Conservation (phyloP, 2,113 vertebrate species). For the Pangasianodon hypophthalmus region DNA sequence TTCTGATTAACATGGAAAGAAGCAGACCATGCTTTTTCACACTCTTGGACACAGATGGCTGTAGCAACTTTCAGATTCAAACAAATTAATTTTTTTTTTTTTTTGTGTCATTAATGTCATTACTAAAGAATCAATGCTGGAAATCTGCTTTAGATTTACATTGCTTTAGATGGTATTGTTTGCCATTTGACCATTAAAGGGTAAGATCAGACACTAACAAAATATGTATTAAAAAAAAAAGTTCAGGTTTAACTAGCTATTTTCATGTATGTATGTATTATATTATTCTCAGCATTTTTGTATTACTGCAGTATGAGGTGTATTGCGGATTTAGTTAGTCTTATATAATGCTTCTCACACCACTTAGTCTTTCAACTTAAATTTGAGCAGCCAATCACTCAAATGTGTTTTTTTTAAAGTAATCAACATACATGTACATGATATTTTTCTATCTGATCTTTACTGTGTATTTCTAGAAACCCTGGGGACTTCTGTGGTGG, state of each 20-base stretch:
- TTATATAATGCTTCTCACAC: not conserved
- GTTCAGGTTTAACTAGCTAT: not conserved
- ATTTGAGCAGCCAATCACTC: not conserved
- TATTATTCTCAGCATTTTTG: not conserved
- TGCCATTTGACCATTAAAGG: not conserved
- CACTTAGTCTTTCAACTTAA: not conserved
- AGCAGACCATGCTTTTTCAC: too few species aligned
- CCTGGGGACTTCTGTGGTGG: not conserved
- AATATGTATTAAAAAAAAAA: not conserved
- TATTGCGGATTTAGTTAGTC: not conserved
- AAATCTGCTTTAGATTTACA: not conserved
- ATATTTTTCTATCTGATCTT: slow-evolving; percentile 6
- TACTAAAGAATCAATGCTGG: not conserved
- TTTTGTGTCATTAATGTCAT: not conserved
- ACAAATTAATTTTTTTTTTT: not conserved
- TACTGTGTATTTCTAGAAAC: slow-evolving; percentile 9
- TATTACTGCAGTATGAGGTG: not conserved
- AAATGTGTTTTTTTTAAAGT: not conserved
- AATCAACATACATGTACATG: not conserved
- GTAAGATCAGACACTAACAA: not conserved
- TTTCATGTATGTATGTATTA: not conserved
- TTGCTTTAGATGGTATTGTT: not conserved
- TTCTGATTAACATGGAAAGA: too few species aligned
- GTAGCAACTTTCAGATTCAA: not conserved
- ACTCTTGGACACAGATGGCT: not conserved